A percentile compares a stretch with the other conserved stretches of the same genome.
Evolutionary conservation across 2,113 vertebrate genomes (phyloP).

Genomic region (Peromyscus californicus): DNA sequence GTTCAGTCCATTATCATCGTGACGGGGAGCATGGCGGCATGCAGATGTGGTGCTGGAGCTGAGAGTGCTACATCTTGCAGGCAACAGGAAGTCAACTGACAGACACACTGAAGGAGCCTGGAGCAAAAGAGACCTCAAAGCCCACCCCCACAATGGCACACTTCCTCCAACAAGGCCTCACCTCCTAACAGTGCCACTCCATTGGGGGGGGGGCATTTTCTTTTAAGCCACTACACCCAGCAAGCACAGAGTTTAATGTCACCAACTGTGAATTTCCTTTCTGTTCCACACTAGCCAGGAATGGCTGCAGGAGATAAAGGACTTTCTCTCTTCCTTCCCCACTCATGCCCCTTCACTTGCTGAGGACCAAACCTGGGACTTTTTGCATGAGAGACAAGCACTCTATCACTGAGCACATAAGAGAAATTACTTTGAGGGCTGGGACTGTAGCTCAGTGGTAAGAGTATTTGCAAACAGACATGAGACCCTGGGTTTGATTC

Average conservation of each 20-base stretch:
- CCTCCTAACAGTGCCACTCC: neutral
- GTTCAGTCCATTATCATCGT: neutral
- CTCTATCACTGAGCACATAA: neutral
- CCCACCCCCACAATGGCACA: neutral
- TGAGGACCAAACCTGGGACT: neutral
- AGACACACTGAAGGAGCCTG: neutral
- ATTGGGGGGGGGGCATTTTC: neutral
- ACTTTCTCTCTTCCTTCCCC: neutral
- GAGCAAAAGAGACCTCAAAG: neutral
- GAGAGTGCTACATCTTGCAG: neutral
- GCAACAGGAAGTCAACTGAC: neutral
- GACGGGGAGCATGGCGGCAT: neutral
- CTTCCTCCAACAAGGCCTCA: neutral
- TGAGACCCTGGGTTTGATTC: neutral
- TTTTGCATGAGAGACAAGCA: neutral
- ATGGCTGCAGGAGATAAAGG: neutral
- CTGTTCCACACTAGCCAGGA: neutral
- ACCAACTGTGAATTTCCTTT: neutral
- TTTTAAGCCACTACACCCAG: neutral
- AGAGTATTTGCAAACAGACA: neutral
- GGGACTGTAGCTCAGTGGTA: neutral
- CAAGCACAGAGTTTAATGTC: neutral
- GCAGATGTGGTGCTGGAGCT: neutral
- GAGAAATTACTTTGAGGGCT: neutral
- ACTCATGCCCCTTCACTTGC: too few relatives aligned